Evolutionary conservation across 2,797 vertebrate species (phyloP).

Genomic region (Neostethus bicornis): DNA sequence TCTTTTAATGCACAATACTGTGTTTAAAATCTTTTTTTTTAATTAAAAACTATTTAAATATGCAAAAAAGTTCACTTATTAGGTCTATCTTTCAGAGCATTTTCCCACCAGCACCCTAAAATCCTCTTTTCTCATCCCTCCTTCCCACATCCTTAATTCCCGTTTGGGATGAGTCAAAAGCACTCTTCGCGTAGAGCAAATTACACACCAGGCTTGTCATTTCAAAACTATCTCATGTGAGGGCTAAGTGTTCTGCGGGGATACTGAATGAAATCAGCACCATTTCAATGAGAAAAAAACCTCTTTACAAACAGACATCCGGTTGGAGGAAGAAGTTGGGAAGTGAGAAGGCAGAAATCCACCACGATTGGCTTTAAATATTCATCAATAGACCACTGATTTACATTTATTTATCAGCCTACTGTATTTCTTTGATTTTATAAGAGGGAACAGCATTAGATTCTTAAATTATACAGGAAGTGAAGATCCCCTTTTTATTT

Average conservation of each 20-base stretch:
- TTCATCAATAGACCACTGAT: conserved; percentile 37
- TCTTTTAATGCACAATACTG: no score
- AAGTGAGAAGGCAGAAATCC: conserved; percentile 16
- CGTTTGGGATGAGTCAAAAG: conserved; percentile 72
- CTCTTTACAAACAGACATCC: conserved; percentile 42
- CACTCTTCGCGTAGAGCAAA: conserved; percentile 54
- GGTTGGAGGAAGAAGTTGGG: conserved; percentile 20
- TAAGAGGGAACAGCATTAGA: conserved; percentile 19
- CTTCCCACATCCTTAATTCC: conserved; percentile 43
- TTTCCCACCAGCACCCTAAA: conserved; percentile 15
- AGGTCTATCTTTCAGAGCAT: conserved; percentile 6
- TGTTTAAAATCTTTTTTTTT: not conserved
- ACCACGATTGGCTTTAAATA: conserved; percentile 38
- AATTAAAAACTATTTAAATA: not conserved
- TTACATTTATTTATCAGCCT: no score
- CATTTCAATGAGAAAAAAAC: conserved; percentile 29
- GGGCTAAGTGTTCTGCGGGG: conserved; percentile 52
- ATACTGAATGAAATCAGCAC: conserved; percentile 57
- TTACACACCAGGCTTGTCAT: conserved; percentile 55
- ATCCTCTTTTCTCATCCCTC: conserved; percentile 2
- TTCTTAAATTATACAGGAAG: not conserved
- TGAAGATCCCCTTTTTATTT: not conserved
- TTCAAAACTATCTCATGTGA: conserved; percentile 45
- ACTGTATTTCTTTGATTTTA: conserved; percentile 36
- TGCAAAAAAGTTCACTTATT: not conserved